Percentiles rank a stretch among this genome's conserved stretches.
Evolutionary conservation across 1,140 invertebrate species (phyloP).

Genomic region (Cephus cinctus): DNA sequence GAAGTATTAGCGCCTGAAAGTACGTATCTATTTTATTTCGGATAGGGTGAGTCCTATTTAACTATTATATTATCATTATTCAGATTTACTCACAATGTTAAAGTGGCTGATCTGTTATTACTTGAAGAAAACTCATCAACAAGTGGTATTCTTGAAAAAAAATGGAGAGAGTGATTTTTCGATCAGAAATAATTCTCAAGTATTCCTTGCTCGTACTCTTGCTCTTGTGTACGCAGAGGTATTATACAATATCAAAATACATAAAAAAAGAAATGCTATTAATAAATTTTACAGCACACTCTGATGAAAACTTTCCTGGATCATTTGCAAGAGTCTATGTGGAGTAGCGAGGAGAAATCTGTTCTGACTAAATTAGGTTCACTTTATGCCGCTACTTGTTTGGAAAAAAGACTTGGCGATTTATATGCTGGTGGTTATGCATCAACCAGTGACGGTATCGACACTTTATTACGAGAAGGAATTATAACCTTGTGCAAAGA

Average conservation of each 20-base stretch:
- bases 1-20: constrained; percentile 57
- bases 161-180: constrained; percentile 68
- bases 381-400: constrained; percentile 69
- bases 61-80: constrained; percentile 37
- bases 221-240: constrained; percentile 76
- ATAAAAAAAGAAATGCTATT: background rate
- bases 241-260: constrained; percentile 18
- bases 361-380: constrained; percentile 68
- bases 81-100: constrained; percentile 73
- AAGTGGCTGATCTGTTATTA: constrained; percentile 85
- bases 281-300: constrained; percentile 58
- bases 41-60: constrained; percentile 13
- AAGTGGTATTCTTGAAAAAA: constrained; percentile 58
- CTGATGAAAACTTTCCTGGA: constrained; percentile 62
- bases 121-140: constrained; percentile 66
- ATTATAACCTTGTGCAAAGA: constrained; percentile 69
- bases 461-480: constrained; percentile 59
- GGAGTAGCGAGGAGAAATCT: constrained; percentile 48
- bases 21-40: constrained; percentile 47
- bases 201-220: constrained; percentile 75
- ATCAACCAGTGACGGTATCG: constrained; percentile 43
- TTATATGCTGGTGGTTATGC: constrained; percentile 76
- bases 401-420: constrained; percentile 74
- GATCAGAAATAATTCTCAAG: constrained; percentile 78
- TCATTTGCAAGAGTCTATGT: constrained; percentile 53